Evolutionary conservation across 2,888 invertebrate genomes (phyloP).

Genomic region (Drosophila putrida): DNA sequence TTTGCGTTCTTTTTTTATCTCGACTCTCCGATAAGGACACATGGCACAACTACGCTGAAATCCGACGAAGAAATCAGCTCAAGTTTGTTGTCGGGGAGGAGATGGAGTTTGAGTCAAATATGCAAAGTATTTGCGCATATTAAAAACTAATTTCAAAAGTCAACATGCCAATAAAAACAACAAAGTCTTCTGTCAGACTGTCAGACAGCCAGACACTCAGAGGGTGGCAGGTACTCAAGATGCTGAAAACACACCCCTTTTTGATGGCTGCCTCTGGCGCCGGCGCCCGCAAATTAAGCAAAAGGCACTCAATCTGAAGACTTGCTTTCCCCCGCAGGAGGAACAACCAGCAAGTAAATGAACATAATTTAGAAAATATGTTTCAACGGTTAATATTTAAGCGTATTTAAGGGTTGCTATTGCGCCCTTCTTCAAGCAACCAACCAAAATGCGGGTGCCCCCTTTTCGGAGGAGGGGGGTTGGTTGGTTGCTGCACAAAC

Average conservation of each 20-base stretch:
- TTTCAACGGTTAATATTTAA: slow-evolving; percentile 70
- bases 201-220: background rate
- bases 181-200: slow-evolving; percentile 35
- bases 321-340: slow-evolving; percentile 12
- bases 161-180: slow-evolving; percentile 84
- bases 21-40: slow-evolving; percentile 55
- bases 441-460: slow-evolving; percentile 75
- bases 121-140: slow-evolving; percentile 84
- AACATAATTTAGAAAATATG: slow-evolving; percentile 80
- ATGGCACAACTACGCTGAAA: slow-evolving; percentile 59
- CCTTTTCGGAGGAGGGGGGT: background rate
- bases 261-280: slow-evolving; percentile 51
- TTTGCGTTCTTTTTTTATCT: slow-evolving; percentile 58
- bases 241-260: slow-evolving; percentile 61
- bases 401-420: slow-evolving; percentile 75
- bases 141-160: slow-evolving; percentile 85
- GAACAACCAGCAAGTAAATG: slow-evolving; percentile 64
- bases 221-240: slow-evolving; percentile 54
- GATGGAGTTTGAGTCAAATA: slow-evolving; percentile 53
- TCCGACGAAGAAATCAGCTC: slow-evolving; percentile 18
- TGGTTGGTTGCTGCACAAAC: slow-evolving; percentile 52
- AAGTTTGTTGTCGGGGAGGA: slow-evolving; percentile 15
- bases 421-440: slow-evolving; percentile 42
- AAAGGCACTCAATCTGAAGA: slow-evolving; percentile 70
- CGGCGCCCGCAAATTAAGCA: slow-evolving; percentile 72